Evolutionary conservation across 2,113 vertebrate species (phyloP), one percentile per base, ranked within the genome.

Genomic region (Spheniscus mendiculus): DNA sequence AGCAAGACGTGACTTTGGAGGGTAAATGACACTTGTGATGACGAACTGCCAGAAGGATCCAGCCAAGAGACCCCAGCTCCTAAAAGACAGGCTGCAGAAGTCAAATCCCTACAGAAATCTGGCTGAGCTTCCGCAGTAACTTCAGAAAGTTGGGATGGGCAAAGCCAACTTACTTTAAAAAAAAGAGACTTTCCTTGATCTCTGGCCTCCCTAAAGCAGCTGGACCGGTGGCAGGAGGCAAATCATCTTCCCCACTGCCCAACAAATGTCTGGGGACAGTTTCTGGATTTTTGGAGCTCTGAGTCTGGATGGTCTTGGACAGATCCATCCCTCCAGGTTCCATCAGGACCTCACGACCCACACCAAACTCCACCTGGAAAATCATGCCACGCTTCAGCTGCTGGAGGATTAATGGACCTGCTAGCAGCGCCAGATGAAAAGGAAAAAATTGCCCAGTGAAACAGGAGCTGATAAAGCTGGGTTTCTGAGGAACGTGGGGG

Each of bases 161-260:
- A 66, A 88, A 92, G 26, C 7, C 32, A 69, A 42, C 26, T 65
- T 9, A 5, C 4, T 58, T 40, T 26, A 13, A 25, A 36, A 36
- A 40, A 55, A 17, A 66, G 14, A 81, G 17, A 25, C 1, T 72
- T 67, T 29, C 49, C 47, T 70, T 14, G 5, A 5, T 62, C 45
- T 59, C 44, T 15, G 74, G 19, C 23, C 47, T 78, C 38, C 22
- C 47, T 4, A 7, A 16, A 58, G 79, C 32, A 8, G 44, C 61
- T 44, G 85, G 34, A 15, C 11, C 0, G 0, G 9, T 6, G 5
- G 3, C 40, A 59, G 70, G 32, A 70, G 50, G 34, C 1, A 4
- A 89, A 58, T 32, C 44, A 5, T 25, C 40, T 20, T 83, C 74
- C 36, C 6, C 18, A 3, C 15, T 8, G 26, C 29, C 44, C 16